Evolutionary conservation across 2,113 vertebrate genomes (phyloP).

Genomic region (Hemicordylus capensis): DNA sequence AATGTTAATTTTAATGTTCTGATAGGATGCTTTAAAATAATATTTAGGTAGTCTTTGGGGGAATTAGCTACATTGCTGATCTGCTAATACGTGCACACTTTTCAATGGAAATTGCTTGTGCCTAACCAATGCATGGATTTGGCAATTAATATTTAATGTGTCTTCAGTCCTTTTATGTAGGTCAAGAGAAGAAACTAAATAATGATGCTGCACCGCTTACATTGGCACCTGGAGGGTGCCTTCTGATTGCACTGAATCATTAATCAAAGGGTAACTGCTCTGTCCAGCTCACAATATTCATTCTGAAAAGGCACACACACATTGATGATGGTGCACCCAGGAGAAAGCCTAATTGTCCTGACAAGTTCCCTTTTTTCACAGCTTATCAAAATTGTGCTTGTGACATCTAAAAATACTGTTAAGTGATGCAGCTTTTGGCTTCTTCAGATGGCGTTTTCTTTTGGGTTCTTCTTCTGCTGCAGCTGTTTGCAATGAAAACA

Average conservation of each 20-base stretch:
- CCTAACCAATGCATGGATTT: slow-evolving; percentile 17
- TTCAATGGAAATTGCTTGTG: slow-evolving; percentile 22
- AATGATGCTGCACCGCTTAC: slow-evolving; percentile 44
- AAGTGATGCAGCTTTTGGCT: slow-evolving; percentile 66
- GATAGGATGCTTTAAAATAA: slow-evolving; percentile 1
- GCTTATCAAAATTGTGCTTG: slow-evolving; percentile 67
- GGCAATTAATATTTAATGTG: slow-evolving; percentile 35
- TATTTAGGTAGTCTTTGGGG: neutral
- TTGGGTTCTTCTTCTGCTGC: slow-evolving; percentile 60
- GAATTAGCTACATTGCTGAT: neutral
- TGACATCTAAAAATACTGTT: slow-evolving; percentile 70
- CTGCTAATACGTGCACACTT: neutral
- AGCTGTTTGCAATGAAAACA: slow-evolving; percentile 68
- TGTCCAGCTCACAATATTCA: slow-evolving; percentile 33
- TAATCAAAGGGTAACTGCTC: slow-evolving; percentile 55
- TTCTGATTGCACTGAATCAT: slow-evolving; percentile 50
- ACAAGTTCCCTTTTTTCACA: slow-evolving; percentile 43
- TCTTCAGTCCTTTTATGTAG: slow-evolving; percentile 52
- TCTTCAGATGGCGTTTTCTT: slow-evolving; percentile 52
- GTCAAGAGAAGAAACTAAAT: slow-evolving; percentile 61
- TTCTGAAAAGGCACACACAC: slow-evolving; percentile 44
- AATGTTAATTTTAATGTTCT: neutral
- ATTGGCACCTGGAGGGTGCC: slow-evolving; percentile 48
- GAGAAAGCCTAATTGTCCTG: slow-evolving; percentile 58
- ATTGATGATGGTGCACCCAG: slow-evolving; percentile 53